Base-by-base conservation (phyloP, 2,797 vertebrate genomes). In the Micromesistius poutassou region DNA sequence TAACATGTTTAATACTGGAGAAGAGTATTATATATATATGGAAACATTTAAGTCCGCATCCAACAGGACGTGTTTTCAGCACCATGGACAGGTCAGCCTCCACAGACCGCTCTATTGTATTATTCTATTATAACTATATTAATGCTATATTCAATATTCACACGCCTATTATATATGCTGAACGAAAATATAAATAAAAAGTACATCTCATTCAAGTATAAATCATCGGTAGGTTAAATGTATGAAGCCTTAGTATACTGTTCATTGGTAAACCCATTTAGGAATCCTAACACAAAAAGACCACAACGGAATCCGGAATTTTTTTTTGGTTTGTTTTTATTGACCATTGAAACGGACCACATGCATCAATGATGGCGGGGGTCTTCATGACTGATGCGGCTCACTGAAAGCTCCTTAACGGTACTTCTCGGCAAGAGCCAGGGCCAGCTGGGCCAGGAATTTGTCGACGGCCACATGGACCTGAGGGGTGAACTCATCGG, bases 401-500 rank as follows among this genome's bases (percentile, higher is more conserved):
- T 71, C 68, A n/a, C 19, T 5, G 35, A 2, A 3, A 6, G 72
- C 25, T 38, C 12, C 38, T 89, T 90, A 97, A 87, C 95, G 93
- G 91, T 97, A 98, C 75, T 83, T 97, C 90, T 96, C 94, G 10
- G 93, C 75, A 75, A 98, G 94, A 85, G 88, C 93, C 10, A 70
- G 84, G 73, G 88, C 8, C 88, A 97, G 4, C 0, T 0, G 0
- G 0, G 10, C 1, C 25, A 97, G 35, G 93, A 96, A 96, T 83
- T 98, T 98, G 84, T 98, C 97, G 72, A 95, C 5, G 40, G 94
- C 81, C 30, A 95, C 89, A 0, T 97, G 94, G 2, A 78, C 78
- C 36, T 93, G 91, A 0, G 95, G 91, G 73, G 87, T 93, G 87
- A 97, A 94, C 0, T 89, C 80, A 0, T 62, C 0, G 0, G 94